phyloP scores from a whole-genome alignment of 1,140 invertebrate genomes.

The Leguminivora glycinivorella region DNA sequence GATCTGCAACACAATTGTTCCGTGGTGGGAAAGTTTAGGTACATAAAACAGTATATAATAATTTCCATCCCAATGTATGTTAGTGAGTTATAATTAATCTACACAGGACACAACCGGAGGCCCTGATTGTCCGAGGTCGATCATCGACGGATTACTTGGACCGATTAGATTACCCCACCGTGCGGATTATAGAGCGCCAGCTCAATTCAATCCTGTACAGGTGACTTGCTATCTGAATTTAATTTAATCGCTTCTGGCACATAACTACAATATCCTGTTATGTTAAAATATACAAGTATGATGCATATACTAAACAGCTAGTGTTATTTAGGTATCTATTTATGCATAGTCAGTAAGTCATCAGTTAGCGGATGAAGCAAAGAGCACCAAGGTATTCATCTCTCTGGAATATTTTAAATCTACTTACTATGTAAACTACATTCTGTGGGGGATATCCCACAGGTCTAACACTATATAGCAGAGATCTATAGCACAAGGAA shows the following conservation, averaged over 20 bases:
- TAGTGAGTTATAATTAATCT: not conserved
- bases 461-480: too few relatives aligned
- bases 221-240: not conserved
- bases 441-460: too few relatives aligned
- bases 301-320: not conserved
- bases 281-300: not conserved
- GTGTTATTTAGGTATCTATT: too few relatives aligned
- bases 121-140: not conserved
- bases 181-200: not conserved
- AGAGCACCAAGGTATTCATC: too few relatives aligned
- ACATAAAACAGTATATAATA: too few relatives aligned
- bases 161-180: not conserved
- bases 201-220: not conserved
- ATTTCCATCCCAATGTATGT: not conserved
- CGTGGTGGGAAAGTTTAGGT: too few relatives aligned
- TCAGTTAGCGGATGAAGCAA: too few relatives aligned
- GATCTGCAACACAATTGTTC: too few relatives aligned
- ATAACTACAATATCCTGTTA: not conserved
- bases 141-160: constrained; percentile 1
- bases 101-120: not conserved
- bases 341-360: too few relatives aligned
- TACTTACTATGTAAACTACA: too few relatives aligned
- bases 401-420: too few relatives aligned
- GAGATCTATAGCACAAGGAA: too few relatives aligned
- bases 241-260: not conserved